Evolutionary conservation across 2,888 invertebrate species (phyloP).

Genomic region (Limnephilus auricula): DNA sequence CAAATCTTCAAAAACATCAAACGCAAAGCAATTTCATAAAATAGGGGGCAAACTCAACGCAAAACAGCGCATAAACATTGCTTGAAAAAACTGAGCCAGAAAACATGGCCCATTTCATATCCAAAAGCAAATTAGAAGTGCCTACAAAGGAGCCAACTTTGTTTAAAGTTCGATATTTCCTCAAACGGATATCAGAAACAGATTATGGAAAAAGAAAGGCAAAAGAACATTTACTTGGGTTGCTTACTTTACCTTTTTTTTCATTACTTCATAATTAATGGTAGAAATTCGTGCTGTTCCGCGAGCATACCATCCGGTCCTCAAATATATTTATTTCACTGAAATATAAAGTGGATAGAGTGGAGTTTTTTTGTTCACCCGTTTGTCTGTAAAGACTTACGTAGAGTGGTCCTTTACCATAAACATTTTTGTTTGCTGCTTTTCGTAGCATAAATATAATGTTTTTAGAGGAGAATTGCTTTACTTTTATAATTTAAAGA

Average conservation of each 20-base stretch:
- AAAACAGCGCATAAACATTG: neutral
- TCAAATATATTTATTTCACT: conserved; percentile 22
- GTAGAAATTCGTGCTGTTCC: conserved; percentile 34
- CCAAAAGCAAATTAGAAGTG: conserved; percentile 5
- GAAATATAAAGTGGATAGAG: conserved; percentile 19
- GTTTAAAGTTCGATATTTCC: conserved; percentile 39
- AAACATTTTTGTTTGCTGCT: neutral
- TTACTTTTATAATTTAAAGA: neutral
- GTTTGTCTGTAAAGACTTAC: neutral
- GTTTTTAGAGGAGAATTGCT: neutral
- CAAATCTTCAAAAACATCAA: neutral
- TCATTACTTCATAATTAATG: conserved; percentile 38
- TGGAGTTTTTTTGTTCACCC: neutral
- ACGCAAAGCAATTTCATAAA: neutral
- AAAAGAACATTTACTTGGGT: conserved; percentile 13
- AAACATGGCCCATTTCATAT: neutral
- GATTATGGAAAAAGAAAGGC: conserved; percentile 32
- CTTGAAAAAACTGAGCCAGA: neutral
- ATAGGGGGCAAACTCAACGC: neutral
- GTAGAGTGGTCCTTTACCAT: neutral
- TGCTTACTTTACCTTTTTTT: conserved; percentile 1
- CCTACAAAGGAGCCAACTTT: neutral
- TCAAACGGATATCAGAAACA: conserved; percentile 41
- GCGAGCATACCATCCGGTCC: neutral
- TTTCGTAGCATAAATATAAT: neutral